Conservation (phyloP, 1,140 invertebrate species). For the Bombus pyrosoma region DNA sequence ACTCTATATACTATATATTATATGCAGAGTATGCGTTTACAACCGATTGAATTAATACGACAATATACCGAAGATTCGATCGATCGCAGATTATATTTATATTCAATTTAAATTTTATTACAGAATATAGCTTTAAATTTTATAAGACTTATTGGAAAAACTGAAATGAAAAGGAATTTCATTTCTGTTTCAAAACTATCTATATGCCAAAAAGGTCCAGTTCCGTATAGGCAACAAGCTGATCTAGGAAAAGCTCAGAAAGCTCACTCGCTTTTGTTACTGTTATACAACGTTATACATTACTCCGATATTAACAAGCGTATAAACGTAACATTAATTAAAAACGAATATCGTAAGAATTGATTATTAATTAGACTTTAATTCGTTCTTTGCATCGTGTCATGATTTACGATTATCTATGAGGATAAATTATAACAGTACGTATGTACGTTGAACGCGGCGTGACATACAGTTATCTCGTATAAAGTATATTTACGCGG, state of each 20-base stretch:
- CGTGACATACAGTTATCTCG: background rate
- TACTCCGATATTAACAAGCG: too few species aligned
- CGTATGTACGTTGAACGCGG: background rate
- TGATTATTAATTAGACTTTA: background rate
- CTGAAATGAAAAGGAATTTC: too few species aligned
- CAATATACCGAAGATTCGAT: background rate
- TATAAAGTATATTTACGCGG: constrained; percentile 9
- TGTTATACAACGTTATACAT: accelerated
- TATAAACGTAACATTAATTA: too few species aligned
- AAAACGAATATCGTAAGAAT: background rate
- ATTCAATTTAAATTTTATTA: background rate
- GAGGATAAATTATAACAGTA: background rate
- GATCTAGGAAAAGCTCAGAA: too few species aligned
- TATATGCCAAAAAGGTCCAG: too few species aligned
- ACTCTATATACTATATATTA: background rate
- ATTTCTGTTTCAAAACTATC: too few species aligned
- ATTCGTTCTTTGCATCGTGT: too few species aligned
- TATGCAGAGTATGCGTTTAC: background rate
- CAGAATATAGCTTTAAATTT: too few species aligned
- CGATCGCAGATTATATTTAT: background rate
- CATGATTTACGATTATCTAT: too few species aligned
- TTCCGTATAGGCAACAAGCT: accelerated
- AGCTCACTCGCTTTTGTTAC: too few species aligned
- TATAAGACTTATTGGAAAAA: too few species aligned
- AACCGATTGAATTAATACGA: background rate